A percentile compares a stretch with the other conserved stretches of the same genome.
These are phyloP conservation scores for Grus americana DNA, from an alignment of 2,113 vertebrate genomes.

Conservation along the genomic window DNA sequence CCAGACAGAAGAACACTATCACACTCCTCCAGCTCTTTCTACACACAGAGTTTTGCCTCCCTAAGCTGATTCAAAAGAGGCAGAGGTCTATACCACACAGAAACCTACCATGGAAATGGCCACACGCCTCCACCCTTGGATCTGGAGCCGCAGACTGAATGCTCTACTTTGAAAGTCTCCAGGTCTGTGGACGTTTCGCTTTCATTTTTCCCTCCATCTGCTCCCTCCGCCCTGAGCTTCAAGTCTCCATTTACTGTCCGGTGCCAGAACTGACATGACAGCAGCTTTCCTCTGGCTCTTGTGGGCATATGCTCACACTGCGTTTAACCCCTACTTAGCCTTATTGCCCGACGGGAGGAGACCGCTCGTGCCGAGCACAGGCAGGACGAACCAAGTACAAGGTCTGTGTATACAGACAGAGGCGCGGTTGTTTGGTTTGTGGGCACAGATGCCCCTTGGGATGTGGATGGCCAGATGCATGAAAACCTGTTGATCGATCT, in stretches of 20 bases:
- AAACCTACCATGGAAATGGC: neutral
- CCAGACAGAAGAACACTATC: neutral
- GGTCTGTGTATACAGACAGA: neutral
- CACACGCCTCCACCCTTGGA: rapidly evolving
- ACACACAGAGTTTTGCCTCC: rapidly evolving
- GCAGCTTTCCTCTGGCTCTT: neutral
- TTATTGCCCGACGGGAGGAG: neutral
- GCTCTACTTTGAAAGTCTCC: neutral
- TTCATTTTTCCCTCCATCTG: neutral
- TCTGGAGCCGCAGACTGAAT: neutral
- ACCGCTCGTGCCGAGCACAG: rapidly evolving
- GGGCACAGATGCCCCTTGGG: neutral
- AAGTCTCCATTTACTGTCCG: neutral
- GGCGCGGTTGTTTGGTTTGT: neutral
- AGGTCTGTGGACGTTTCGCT: rapidly evolving
- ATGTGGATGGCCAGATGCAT: rapidly evolving
- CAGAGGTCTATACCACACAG: neutral
- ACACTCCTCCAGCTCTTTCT: neutral
- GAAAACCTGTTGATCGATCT: neutral
- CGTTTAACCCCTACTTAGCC: neutral
- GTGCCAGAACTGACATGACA: neutral
- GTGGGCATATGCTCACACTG: neutral
- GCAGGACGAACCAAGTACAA: neutral
- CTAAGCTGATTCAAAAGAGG: neutral
- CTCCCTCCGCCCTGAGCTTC: neutral